phyloP scores from a whole-genome alignment of 2,113 vertebrate species.

The Orientallactaga bullata region DNA sequence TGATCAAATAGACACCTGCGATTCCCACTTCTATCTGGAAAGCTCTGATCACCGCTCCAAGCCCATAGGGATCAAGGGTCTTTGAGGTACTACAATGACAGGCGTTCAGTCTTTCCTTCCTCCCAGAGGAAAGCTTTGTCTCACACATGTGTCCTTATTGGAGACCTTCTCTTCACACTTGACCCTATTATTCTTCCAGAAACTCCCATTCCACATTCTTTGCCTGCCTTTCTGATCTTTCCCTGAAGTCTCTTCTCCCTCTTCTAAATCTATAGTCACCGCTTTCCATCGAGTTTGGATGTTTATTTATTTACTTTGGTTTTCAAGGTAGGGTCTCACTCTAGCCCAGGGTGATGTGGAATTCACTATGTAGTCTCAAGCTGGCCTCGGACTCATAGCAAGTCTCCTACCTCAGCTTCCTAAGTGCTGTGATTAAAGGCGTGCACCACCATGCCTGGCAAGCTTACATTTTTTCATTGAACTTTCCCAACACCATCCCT shows the following conservation, averaged over 20 bases:
- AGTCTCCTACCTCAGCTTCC: no score
- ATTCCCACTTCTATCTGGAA: constrained; percentile 25
- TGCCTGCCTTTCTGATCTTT: not conserved
- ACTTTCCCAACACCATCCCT: not conserved
- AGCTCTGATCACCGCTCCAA: not conserved
- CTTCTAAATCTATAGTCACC: not conserved
- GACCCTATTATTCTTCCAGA: not conserved
- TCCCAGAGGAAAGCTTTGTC: not conserved
- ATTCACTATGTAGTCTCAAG: no score
- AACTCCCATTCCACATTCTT: constrained; percentile 1
- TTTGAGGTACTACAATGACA: not conserved
- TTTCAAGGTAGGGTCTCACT: no score
- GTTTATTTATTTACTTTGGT: not conserved
- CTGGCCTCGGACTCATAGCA: no score
- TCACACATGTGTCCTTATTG: not conserved
- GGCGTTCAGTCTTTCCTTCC: constrained; percentile 9
- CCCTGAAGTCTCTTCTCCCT: not conserved
- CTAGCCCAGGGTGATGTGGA: no score
- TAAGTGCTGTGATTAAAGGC: no score
- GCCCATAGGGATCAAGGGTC: not conserved
- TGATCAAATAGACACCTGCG: not conserved
- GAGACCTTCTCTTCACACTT: constrained; percentile 12
- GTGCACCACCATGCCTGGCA: no score
- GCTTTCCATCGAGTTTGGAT: not conserved
- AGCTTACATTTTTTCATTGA: not conserved